A percentile compares a stretch with the other conserved stretches of the same genome.
These are phyloP conservation scores for Neoitamus cyanurus DNA, from an alignment of 2,888 invertebrate species.

Conservation along the genomic window DNA sequence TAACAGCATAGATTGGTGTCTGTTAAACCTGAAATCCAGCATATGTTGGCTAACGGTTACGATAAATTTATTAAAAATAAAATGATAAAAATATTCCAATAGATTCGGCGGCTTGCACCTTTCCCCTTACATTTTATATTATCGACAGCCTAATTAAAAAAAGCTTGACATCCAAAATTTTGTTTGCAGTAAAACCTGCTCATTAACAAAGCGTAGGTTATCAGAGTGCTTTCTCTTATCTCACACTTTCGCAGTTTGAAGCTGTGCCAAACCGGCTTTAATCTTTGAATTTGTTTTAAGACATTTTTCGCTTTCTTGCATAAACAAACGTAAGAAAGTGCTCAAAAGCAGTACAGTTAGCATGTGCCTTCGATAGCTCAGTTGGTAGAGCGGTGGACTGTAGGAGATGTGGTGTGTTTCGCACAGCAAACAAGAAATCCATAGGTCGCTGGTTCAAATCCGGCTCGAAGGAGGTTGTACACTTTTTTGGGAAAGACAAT, in stretches of 20 bases:
- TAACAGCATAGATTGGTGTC: no score
- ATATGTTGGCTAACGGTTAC: no score
- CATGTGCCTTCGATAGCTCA: slow-evolving; percentile 59
- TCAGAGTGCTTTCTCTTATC: background rate
- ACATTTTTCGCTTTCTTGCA: background rate
- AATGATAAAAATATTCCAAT: no score
- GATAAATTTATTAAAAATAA: no score
- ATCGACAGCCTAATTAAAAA: no score
- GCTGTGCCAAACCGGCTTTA: background rate
- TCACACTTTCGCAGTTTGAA: background rate
- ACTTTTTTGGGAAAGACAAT: slow-evolving; percentile 3
- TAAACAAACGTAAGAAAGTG: background rate
- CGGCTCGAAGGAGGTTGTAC: slow-evolving; percentile 71
- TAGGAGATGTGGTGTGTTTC: slow-evolving; percentile 50
- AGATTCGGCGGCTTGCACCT: no score
- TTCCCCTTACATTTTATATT: no score
- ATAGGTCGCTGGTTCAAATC: slow-evolving; percentile 78
- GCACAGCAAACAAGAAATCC: slow-evolving; percentile 64
- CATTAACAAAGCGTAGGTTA: background rate
- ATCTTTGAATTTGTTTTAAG: background rate
- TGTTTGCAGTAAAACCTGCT: background rate
- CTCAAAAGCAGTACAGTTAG: background rate
- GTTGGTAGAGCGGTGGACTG: slow-evolving; percentile 62
- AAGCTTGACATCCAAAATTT: no score
- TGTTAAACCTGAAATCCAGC: no score